Evolutionary conservation across 2,888 invertebrate genomes (phyloP).

Genomic region (Hedya salicella): DNA sequence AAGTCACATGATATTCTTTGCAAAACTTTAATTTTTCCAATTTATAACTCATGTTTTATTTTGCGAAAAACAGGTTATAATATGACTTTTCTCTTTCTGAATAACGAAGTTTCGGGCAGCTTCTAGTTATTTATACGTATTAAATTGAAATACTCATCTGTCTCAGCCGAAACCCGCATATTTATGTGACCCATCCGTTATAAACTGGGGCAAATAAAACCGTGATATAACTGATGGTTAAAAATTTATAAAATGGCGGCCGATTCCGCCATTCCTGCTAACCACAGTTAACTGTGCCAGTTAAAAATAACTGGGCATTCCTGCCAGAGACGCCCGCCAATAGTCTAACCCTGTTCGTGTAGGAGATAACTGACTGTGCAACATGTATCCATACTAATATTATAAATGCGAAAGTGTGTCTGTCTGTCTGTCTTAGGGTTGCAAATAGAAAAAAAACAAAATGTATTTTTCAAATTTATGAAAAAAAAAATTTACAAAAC

Average conservation of each 20-base stretch:
- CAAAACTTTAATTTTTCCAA: too few relatives aligned
- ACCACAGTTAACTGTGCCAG: constrained; percentile 71
- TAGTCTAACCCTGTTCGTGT: constrained; percentile 54
- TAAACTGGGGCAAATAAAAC: constrained; percentile 24
- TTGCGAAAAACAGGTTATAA: too few relatives aligned
- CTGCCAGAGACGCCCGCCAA: constrained; percentile 55
- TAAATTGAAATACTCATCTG: background rate
- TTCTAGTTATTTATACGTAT: background rate
- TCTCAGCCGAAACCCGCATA: constrained; percentile 10
- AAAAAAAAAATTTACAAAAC: too few relatives aligned
- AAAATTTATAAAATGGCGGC: constrained; percentile 28
- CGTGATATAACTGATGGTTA: constrained; percentile 26
- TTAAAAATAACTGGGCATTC: constrained; percentile 73
- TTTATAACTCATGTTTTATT: too few relatives aligned
- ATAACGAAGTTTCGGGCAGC: too few relatives aligned
- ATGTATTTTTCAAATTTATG: too few relatives aligned
- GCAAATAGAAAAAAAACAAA: too few relatives aligned
- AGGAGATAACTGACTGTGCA: constrained; percentile 15
- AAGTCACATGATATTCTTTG: too few relatives aligned
- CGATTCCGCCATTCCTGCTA: constrained; percentile 56
- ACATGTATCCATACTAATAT: background rate
- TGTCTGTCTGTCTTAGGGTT: too few relatives aligned
- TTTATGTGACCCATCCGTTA: constrained; percentile 6
- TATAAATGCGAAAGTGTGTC: too few relatives aligned
- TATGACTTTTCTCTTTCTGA: too few relatives aligned